phyloP scores from a whole-genome alignment of 2,797 vertebrate genomes.

The Rhincodon typus region DNA sequence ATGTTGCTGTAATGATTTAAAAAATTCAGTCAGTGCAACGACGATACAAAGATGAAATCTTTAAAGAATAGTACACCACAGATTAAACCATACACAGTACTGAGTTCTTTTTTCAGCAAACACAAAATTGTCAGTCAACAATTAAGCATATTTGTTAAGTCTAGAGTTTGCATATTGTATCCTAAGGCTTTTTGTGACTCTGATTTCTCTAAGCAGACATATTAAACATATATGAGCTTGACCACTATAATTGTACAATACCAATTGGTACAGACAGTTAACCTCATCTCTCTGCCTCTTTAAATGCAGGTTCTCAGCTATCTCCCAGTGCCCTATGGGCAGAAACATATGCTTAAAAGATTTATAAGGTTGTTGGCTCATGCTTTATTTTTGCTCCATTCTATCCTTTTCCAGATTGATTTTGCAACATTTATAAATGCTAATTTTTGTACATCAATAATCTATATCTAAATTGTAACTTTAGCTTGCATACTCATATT shows the following conservation, averaged over 20 bases:
- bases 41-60: background rate
- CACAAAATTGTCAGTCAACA: constrained; percentile 32
- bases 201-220: constrained; percentile 24
- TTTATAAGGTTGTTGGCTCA: background rate
- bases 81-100: background rate
- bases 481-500: background rate
- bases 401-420: background rate
- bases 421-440: background rate
- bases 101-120: background rate
- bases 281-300: constrained; percentile 34
- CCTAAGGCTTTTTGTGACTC: background rate
- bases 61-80: constrained; percentile 5
- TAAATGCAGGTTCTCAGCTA: constrained; percentile 33
- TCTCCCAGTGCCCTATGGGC: constrained; percentile 6
- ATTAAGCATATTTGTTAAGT: constrained; percentile 33
- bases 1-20: background rate
- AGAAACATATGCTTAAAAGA: constrained; percentile 24
- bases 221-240: too few species aligned
- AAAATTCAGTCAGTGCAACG: background rate
- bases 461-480: background rate
- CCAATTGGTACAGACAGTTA: constrained; percentile 32
- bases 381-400: constrained; percentile 14
- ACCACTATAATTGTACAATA: constrained; percentile 37
- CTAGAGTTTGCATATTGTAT: constrained; percentile 10
- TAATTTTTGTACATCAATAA: background rate